Evolutionary conservation across 2,113 vertebrate species (phyloP), one percentile per base, ranked within the genome.

Genomic region (Pyrgilauda ruficollis): DNA sequence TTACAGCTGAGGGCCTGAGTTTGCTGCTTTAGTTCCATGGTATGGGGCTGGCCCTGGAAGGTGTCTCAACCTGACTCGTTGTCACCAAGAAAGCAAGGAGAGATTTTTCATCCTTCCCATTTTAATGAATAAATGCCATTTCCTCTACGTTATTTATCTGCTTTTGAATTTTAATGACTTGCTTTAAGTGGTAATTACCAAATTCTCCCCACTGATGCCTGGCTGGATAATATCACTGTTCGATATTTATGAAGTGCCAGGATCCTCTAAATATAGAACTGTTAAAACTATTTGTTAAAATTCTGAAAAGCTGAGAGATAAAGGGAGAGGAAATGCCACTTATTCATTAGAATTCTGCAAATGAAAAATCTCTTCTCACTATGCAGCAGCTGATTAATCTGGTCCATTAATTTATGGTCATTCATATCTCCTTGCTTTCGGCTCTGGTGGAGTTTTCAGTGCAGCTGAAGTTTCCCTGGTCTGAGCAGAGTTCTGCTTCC

Each of bases 231-330:
- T 89, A 90, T 55, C 88, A 63, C 83, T 68, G 78, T 90, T 96
- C 69, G 92, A 93, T 97, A 97, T 96, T 97, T 97, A 97, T 96
- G 95, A 93, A 96, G 93, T 95, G 93, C 95, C 92, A 83, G 76
- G 82, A 86, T 94, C 80, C 87, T 96, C 96, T 97, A 96, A 96
- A 96, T 97, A 97, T 96, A 96, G 95, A 95, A 97, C 82, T 86
- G 84, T 79, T 95, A 92, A 61, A 96, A 93, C 93, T 97, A 94
- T 97, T 97, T 95, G 92, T 97, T 96, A 97, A 93, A 96, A 94
- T 90, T 95, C 89, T 94, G 96, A 94, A 95, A 87, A 95, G 94
- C 91, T 74, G 90, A 63, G 86, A 96, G 95, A 96, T 89, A 97
- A 96, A 95, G 77, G 47, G 87, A 95, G 73, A 96, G 90, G 89